A percentile compares a stretch with the other conserved stretches of the same genome.
Conservation (phyloP, 2,888 invertebrate genomes). For the Drosophila longiperda region DNA sequence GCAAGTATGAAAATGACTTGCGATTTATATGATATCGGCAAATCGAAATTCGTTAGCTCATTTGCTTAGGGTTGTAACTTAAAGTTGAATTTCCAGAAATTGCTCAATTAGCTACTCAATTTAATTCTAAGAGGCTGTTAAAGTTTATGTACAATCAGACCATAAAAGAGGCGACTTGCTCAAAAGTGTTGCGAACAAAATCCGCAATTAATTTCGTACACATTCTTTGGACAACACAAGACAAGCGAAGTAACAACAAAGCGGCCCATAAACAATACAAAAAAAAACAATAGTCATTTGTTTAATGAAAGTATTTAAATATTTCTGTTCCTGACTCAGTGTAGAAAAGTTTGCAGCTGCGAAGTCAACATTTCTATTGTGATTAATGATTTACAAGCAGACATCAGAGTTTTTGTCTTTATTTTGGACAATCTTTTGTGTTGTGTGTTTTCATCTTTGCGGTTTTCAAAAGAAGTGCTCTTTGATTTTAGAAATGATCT, state of each 20-base stretch:
- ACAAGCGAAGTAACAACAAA: conserved; percentile 1
- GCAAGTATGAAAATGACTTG: conserved; percentile 45
- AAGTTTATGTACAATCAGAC: conserved; percentile 3
- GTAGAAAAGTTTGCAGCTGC: not conserved
- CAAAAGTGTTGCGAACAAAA: conserved; percentile 19
- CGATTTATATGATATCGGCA: conserved; percentile 25
- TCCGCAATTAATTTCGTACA: conserved; percentile 42
- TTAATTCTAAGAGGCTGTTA: conserved; percentile 21
- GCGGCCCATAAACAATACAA: conserved; percentile 12
- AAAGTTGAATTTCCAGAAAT: not conserved
- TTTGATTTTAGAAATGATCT: conserved; percentile 73
- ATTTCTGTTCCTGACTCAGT: conserved; percentile 37
- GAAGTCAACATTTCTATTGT: conserved; percentile 43
- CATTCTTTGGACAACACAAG: conserved; percentile 18
- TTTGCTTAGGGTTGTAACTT: conserved; percentile 14
- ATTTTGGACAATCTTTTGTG: conserved; percentile 55
- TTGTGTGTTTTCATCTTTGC: conserved; percentile 7
- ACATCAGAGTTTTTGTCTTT: conserved; percentile 25
- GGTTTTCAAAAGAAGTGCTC: conserved; percentile 26
- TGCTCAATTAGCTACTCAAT: not conserved
- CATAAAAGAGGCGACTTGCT: not conserved
- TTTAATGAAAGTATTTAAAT: conserved; percentile 57
- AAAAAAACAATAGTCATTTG: conserved; percentile 43
- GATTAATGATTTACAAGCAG: conserved; percentile 75
- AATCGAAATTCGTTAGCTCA: conserved; percentile 24